phyloP scores from a whole-genome alignment of 2,888 invertebrate genomes.

The Gisinianus flammeolus region DNA sequence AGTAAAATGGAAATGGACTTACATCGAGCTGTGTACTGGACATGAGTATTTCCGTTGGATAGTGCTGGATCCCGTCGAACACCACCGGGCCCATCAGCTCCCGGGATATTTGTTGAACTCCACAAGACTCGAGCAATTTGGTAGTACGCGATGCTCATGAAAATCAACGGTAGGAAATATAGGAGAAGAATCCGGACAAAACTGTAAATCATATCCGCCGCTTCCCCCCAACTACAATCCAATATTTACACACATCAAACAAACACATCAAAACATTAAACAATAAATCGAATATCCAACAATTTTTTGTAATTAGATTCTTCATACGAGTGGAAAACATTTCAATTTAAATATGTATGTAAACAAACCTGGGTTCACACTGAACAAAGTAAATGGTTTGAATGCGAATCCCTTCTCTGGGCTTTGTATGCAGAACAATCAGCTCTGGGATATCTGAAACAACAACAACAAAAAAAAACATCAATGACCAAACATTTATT shows the following conservation, averaged over 20 bases:
- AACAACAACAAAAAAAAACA: conserved; percentile 19
- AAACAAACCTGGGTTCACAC: not conserved
- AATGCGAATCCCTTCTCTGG: conserved; percentile 64
- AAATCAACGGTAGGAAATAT: conserved; percentile 77
- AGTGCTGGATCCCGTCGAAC: conserved; percentile 26
- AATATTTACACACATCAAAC: too few relatives aligned
- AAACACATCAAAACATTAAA: too few relatives aligned
- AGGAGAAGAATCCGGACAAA: conserved; percentile 67
- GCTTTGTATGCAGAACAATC: conserved; percentile 71
- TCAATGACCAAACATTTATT: not conserved
- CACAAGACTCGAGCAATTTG: conserved; percentile 84
- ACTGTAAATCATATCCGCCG: conserved; percentile 74
- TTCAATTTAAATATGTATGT: too few relatives aligned
- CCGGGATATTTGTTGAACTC: conserved; percentile 78
- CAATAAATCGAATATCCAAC: too few relatives aligned
- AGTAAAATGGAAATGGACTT: conserved; percentile 36
- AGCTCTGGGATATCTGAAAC: conserved; percentile 79
- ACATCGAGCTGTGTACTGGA: conserved; percentile 52
- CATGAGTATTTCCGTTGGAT: conserved; percentile 46
- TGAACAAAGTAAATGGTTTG: conserved; percentile 71
- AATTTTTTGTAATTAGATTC: too few relatives aligned
- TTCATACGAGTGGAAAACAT: too few relatives aligned
- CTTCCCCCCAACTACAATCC: conserved; percentile 74
- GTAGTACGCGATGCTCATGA: conserved; percentile 84
- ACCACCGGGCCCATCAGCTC: conserved; percentile 60